Conservation (phyloP, 2,113 vertebrate species). For the Hiodon tergisus region DNA sequence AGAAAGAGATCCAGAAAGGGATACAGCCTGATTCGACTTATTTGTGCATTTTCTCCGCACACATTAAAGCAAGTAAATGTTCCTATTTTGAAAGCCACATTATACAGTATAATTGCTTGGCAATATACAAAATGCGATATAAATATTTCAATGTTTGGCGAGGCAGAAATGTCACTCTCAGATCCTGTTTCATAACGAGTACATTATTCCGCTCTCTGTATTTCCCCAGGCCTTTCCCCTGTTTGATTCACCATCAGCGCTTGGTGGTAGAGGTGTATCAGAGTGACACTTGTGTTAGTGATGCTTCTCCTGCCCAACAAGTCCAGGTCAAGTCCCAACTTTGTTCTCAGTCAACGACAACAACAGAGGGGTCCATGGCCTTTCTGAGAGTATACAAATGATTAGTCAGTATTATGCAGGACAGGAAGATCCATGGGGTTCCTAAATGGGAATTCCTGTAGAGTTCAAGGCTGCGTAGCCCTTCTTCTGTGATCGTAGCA, state of each 20-base stretch:
- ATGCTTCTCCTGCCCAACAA: too few relatives aligned
- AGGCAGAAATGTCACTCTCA: constrained; percentile 31
- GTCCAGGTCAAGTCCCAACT: too few relatives aligned
- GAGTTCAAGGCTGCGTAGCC: constrained; percentile 49
- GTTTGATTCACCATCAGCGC: too few relatives aligned
- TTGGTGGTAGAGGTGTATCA: background rate
- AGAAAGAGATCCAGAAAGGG: background rate
- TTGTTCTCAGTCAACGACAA: too few relatives aligned
- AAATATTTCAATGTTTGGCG: background rate
- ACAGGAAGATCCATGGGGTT: too few relatives aligned
- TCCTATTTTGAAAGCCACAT: background rate
- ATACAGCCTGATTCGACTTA: background rate
- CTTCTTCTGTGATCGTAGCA: constrained; percentile 76
- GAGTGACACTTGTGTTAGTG: background rate
- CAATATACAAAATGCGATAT: background rate
- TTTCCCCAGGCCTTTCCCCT: background rate
- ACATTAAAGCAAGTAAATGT: background rate
- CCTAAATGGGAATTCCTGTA: background rate
- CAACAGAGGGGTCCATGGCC: background rate
- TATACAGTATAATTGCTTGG: background rate
- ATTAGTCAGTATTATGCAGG: too few relatives aligned
- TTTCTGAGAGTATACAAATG: background rate
- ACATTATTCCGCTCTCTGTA: constrained; percentile 5
- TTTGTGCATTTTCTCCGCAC: background rate
- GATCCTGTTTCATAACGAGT: constrained; percentile 37